Base-by-base conservation (phyloP, 2,888 invertebrate species). In the Periphyllus acericola region DNA sequence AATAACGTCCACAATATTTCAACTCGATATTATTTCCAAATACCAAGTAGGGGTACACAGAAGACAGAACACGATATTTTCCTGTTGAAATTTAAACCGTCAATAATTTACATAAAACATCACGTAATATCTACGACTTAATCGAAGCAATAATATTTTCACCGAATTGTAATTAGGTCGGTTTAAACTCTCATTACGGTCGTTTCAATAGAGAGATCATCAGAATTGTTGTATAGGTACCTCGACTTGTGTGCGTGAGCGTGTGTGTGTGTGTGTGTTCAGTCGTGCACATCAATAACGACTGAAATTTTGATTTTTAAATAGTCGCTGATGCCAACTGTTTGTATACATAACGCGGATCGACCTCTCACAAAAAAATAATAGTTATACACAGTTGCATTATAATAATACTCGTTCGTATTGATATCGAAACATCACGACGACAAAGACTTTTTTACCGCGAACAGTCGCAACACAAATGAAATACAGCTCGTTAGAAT, bases 241-340 rank as follows among this genome's bases (percentile, higher is more conserved):
- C n/a, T 66, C n/a, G 40, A 75, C 40, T 19, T 8, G n/a, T n/a
- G n/a, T 40, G 36, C 3, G 11, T n/a, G 25, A 1, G 3, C n/a
- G n/a, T 76, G 29, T 76, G 55, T 55, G 14, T 68, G 14, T 17
- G 46, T 46, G 32, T 32, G 72, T n/a, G 55, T 52, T 83, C 83
- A 83, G 72, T 83, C 72, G n/a, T 72, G 71, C 82, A 71, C 71
- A 8, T 74, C 83, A 25, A 32, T 71, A 72, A 34, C n/a, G 32
- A 34, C 71, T 52, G 36, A 72, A 52, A 52, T 52, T 72, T 83
- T 19, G 34, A 55, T 74, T 72, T n/a, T 72, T 52, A 32, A 82
- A 52, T 71, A 3, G 0, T 9, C 25, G 11, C 68, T 11, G 29
- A 60, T 4, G 21, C 55, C 68, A 11, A 68, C 29, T 29, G 29